Evolutionary conservation across 1,140 invertebrate genomes (phyloP).

Genomic region (Ceratoteleas bidentatus): DNA sequence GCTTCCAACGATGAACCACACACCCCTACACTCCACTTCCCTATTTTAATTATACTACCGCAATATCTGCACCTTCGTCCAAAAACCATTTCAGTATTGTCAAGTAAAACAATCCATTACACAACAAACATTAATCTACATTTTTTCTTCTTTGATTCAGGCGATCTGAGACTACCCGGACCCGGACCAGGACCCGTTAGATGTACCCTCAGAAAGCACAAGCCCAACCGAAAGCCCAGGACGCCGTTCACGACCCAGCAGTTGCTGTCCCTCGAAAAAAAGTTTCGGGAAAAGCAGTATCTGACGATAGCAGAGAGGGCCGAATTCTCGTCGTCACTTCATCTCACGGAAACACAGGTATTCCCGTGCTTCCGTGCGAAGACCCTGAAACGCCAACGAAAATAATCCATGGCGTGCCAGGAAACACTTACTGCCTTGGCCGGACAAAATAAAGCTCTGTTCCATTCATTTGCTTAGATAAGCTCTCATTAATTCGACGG

Average conservation of each 20-base stretch:
- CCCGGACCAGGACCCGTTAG: constrained; percentile 51
- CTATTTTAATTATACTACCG: no score
- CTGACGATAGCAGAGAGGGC: constrained; percentile 97
- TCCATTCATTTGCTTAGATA: constrained; percentile 75
- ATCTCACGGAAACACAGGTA: constrained; percentile 96
- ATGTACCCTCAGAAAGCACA: constrained; percentile 96
- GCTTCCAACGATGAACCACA: no score
- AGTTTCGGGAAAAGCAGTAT: constrained; percentile 98
- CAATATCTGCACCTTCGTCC: no score
- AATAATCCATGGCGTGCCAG: constrained; percentile 68
- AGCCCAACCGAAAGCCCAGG: constrained; percentile 97
- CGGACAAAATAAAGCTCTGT: constrained; percentile 73
- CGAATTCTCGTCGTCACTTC: constrained; percentile 96
- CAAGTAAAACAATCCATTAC: no score
- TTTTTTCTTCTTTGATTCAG: constrained; percentile 25
- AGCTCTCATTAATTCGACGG: constrained; percentile 67
- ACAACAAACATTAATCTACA: no score
- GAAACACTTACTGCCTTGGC: constrained; percentile 72
- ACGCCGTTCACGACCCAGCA: constrained; percentile 99
- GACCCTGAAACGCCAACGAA: not conserved
- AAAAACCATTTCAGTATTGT: no score
- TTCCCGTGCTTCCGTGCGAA: not conserved
- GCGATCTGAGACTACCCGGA: constrained; percentile 51
- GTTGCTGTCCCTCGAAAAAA: constrained; percentile 95
- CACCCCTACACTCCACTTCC: no score